Percentiles rank a stretch among this genome's conserved stretches.
phyloP scores from a whole-genome alignment of 2,797 vertebrate genomes.

The Characodon lateralis region DNA sequence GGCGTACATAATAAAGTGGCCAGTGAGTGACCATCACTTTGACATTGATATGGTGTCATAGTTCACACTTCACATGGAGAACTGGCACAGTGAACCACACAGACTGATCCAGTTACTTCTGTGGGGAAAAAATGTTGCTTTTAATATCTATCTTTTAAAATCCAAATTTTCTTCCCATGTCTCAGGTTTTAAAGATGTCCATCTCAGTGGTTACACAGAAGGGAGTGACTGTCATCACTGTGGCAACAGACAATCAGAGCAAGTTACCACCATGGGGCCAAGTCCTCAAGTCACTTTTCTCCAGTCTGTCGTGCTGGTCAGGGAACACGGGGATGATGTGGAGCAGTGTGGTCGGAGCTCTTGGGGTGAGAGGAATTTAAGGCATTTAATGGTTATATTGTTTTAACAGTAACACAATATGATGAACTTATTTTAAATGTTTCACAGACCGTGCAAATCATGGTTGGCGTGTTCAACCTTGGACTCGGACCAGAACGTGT shows the following conservation, averaged over 20 bases:
- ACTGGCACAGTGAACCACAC: too few species aligned
- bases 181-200: conserved; percentile 32
- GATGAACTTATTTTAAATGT: not conserved
- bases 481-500: conserved; percentile 44
- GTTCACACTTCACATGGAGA: too few species aligned
- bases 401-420: not conserved
- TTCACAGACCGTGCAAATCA: conserved; percentile 46
- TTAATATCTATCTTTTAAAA: not conserved
- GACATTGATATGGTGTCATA: too few species aligned
- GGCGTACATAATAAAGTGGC: too few species aligned
- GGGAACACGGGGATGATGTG: not conserved
- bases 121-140: not conserved
- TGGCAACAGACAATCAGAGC: not conserved
- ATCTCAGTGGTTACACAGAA: not conserved
- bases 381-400: too few species aligned
- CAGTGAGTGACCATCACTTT: too few species aligned
- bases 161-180: not conserved
- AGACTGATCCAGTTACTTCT: not conserved
- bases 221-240: not conserved
- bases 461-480: conserved; percentile 56
- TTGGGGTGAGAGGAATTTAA: conserved; percentile 53
- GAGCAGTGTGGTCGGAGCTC: conserved; percentile 1
- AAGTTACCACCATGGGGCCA: not conserved
- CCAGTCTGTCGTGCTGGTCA: not conserved
- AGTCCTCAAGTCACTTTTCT: conserved; percentile 2